These are phyloP conservation scores for Nannobrachium achirus DNA, from an alignment of 2,113 vertebrate species.

Conservation along the genomic window DNA sequence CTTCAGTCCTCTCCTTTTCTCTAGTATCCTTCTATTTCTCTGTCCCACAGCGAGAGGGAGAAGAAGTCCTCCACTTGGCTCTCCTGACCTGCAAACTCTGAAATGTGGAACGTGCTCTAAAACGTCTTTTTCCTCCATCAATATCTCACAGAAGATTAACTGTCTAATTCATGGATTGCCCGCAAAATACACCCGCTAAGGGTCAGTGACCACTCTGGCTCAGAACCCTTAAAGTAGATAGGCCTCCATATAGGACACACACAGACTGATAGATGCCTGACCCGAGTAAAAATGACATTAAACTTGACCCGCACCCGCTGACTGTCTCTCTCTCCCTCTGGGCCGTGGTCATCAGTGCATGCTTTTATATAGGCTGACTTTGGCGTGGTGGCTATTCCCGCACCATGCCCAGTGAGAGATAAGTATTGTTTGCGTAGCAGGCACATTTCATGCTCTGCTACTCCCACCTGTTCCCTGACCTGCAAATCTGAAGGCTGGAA, in stretches of 20 bases:
- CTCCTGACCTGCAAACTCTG: conserved; percentile 51
- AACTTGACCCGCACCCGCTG: conserved; percentile 34
- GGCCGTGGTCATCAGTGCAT: conserved; percentile 58
- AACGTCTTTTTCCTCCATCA: conserved; percentile 47
- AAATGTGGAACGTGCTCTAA: conserved; percentile 33
- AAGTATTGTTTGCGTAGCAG: conserved; percentile 73
- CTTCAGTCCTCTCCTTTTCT: conserved; percentile 20
- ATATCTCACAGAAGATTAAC: conserved; percentile 34
- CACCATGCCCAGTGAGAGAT: conserved; percentile 67
- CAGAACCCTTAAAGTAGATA: conserved; percentile 29
- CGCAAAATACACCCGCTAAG: conserved; percentile 44
- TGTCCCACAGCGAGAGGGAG: neutral
- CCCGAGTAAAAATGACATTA: conserved; percentile 27
- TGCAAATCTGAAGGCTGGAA: conserved; percentile 64
- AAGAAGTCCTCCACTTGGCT: conserved; percentile 43
- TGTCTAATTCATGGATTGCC: conserved; percentile 40
- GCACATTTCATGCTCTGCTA: conserved; percentile 76
- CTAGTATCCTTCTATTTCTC: conserved; percentile 18
- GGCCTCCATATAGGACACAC: conserved; percentile 27
- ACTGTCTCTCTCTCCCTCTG: conserved; percentile 19
- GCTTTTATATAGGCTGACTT: conserved; percentile 28
- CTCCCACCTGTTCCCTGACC: conserved; percentile 74
- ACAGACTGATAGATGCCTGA: conserved; percentile 43
- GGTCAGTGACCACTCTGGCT: conserved; percentile 51
- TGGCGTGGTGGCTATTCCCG: conserved; percentile 45